These are phyloP conservation scores for Phrynocephalus forsythii DNA, from an alignment of 2,797 vertebrate genomes.

Conservation along the genomic window DNA sequence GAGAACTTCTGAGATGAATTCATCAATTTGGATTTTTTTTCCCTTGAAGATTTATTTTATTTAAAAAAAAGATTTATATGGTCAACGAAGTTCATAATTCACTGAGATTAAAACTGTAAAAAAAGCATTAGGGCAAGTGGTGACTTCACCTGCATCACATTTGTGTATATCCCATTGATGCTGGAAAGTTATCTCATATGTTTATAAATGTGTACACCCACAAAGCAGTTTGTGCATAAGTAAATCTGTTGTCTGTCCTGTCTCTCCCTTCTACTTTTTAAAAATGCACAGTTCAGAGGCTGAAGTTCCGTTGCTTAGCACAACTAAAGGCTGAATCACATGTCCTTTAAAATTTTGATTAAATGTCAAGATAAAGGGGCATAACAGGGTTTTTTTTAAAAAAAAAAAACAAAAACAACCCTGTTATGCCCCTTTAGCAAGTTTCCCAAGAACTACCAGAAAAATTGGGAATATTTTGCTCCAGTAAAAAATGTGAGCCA, in stretches of 20 bases:
- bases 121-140: background rate
- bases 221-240: background rate
- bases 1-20: too few species aligned
- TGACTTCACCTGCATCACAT: background rate
- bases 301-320: too few species aligned
- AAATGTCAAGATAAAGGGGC: too few species aligned
- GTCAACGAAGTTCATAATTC: background rate
- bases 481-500: too few species aligned
- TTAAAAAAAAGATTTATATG: background rate
- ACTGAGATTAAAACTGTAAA: background rate
- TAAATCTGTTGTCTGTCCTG: background rate
- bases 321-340: too few species aligned
- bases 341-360: too few species aligned
- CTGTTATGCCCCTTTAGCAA: too few species aligned
- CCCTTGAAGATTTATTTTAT: background rate
- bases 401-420: too few species aligned
- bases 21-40: too few species aligned
- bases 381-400: too few species aligned
- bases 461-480: too few species aligned
- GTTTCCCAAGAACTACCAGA: too few species aligned
- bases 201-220: slow-evolving; percentile 30
- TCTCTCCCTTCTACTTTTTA: slow-evolving; percentile 37
- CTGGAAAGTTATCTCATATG: background rate
- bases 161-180: background rate
- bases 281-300: slow-evolving; percentile 11